Percentiles rank a stretch among this genome's conserved stretches.
Conservation (phyloP, 2,113 vertebrate species). For the Corythornis vintsioides region DNA sequence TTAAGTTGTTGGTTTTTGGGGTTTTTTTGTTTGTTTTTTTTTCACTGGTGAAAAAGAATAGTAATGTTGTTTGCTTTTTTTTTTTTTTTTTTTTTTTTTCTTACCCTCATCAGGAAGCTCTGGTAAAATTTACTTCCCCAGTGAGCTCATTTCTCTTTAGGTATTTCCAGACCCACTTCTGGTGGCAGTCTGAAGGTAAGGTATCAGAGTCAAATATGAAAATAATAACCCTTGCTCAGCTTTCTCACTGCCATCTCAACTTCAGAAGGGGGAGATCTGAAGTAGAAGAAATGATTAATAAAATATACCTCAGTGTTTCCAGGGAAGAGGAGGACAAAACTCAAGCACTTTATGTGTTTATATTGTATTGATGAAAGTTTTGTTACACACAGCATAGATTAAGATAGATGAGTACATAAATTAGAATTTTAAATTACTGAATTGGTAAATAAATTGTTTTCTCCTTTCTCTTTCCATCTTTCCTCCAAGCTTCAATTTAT, state of each 20-base stretch:
- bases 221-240: neutral
- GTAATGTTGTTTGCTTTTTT: neutral
- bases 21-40: too few relatives aligned
- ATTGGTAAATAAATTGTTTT: constrained; percentile 49
- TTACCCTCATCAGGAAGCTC: neutral
- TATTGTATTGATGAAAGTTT: constrained; percentile 19
- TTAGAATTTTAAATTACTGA: constrained; percentile 20
- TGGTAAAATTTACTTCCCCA: neutral
- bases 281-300: neutral
- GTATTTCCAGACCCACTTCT: neutral
- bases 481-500: constrained; percentile 37
- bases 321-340: constrained; percentile 1
- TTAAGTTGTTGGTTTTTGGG: neutral
- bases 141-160: neutral
- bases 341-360: constrained; percentile 5
- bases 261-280: neutral
- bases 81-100: neutral
- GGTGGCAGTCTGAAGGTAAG: neutral
- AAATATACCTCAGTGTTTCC: neutral
- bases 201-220: neutral
- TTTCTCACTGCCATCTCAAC: neutral
- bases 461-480: neutral
- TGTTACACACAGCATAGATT: neutral
- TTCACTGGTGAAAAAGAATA: accelerated
- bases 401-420: constrained; percentile 1